A percentile compares a stretch with the other conserved stretches of the same genome.
Conservation (phyloP, 2,113 vertebrate genomes). For the Upupa epops region DNA sequence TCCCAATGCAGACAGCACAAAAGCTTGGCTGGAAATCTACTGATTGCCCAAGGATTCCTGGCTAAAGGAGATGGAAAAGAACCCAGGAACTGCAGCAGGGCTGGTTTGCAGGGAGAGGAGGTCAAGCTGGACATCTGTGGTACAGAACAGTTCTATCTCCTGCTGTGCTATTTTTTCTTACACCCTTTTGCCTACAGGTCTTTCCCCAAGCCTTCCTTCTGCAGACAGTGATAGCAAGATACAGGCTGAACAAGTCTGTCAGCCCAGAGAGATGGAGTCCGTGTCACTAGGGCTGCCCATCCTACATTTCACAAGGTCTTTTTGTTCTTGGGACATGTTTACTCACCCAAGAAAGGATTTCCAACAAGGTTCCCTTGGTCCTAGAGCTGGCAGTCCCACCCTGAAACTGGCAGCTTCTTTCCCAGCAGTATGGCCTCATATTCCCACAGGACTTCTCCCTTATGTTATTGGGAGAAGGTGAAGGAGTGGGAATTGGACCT, state of each 20-base stretch:
- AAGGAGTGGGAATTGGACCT: not conserved
- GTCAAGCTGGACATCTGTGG: not conserved
- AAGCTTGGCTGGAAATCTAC: constrained; percentile 84
- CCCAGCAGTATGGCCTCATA: constrained; percentile 7
- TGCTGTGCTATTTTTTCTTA: not conserved
- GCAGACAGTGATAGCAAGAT: not conserved
- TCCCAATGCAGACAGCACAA: constrained; percentile 74
- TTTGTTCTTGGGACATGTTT: not conserved
- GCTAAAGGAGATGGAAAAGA: constrained; percentile 77
- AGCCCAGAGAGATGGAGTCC: not conserved
- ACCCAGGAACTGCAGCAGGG: not conserved
- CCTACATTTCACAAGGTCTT: constrained; percentile 40
- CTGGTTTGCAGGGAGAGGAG: constrained; percentile 6
- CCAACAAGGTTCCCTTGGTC: not conserved
- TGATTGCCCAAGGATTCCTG: constrained; percentile 82
- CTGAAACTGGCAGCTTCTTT: constrained; percentile 21
- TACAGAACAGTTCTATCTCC: constrained; percentile 25
- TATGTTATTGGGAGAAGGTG: not conserved
- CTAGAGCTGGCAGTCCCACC: not conserved
- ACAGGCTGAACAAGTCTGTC: not conserved
- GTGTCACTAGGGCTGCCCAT: not conserved
- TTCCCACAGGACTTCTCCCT: not conserved
- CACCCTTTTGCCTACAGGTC: not conserved
- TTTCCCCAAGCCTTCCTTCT: not conserved
- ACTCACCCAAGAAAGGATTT: not conserved